These are phyloP conservation scores for Xestoiulus laeticollis DNA, from an alignment of 2,888 invertebrate species.

Conservation along the genomic window DNA sequence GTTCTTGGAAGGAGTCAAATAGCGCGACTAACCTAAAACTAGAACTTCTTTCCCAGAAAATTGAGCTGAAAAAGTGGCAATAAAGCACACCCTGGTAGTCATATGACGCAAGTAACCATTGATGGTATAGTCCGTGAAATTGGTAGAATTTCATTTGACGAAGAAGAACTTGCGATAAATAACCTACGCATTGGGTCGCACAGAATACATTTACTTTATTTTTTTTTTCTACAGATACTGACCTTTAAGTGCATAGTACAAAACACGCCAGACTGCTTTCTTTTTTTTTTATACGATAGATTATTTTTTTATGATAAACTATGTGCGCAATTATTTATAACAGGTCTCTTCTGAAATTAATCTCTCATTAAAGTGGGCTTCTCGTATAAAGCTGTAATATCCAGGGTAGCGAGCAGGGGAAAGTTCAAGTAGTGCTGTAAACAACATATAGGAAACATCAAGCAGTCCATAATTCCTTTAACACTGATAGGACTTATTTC, in stretches of 20 bases:
- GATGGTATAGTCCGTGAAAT: constrained; percentile 7
- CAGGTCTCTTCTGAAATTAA: constrained; percentile 23
- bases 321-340: constrained; percentile 2
- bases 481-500: neutral
- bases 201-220: neutral
- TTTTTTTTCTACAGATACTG: neutral
- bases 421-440: constrained; percentile 1
- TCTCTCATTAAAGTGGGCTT: constrained; percentile 7
- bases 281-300: neutral
- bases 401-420: neutral
- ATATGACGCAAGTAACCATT: neutral
- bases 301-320: neutral
- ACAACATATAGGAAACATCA: constrained; percentile 13
- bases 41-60: constrained; percentile 21
- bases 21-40: neutral
- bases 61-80: neutral
- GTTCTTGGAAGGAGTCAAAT: constrained; percentile 16
- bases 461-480: neutral
- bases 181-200: neutral
- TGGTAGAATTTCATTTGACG: neutral
- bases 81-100: neutral
- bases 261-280: neutral
- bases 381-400: neutral
- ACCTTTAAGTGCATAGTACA: constrained; percentile 13
- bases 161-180: neutral